Base-by-base conservation (phyloP, 2,888 invertebrate genomes). In the Callimorpha dominula region DNA sequence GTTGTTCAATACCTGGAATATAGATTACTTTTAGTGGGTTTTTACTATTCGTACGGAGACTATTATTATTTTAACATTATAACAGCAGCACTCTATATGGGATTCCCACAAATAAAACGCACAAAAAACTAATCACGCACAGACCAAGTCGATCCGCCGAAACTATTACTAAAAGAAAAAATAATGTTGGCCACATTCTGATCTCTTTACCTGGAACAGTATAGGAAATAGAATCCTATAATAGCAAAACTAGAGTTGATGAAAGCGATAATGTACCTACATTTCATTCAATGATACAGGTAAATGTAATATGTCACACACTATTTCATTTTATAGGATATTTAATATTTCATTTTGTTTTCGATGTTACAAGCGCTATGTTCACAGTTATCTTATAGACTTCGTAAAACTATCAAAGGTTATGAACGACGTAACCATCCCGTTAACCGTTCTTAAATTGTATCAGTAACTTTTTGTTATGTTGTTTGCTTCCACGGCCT, bases 131-230 rank as follows among this genome's bases (percentile, higher is more conserved):
- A 80, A 85, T 75, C 87, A 85, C 79, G 85, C 81, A 81, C 80
- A 82, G 75, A 78, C 71, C 87, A 90, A 91, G 90, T 93, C 92
- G 85, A 86, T 83, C 91, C 79, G 87, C 90, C 84, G 81, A 80
- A 67, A 75, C 71, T 50, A 40, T 68, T 43, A 43, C 54, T 8
- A 42, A 57, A 68, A 60, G 17, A 15, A 49, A 60, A 60, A 31
- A 17, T 14, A 14, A 31, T 60, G 14, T 14, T 60, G 14, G 12
- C 60, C 60, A 12, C 14, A 31, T 60, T 14, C 12, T 31, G 4
- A 60, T 31, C 12, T 11, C 57, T 57, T 57, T 9, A 54, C 57
- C 20, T 57, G 31, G 31, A 57, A 57, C 20, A 57, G 12, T 20
- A 31, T 20, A 57, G 20, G 43, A 46, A 46, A 46, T 46, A 46